Base-by-base conservation (phyloP, 2,888 invertebrate genomes). In the Ametastegia equiseti region DNA sequence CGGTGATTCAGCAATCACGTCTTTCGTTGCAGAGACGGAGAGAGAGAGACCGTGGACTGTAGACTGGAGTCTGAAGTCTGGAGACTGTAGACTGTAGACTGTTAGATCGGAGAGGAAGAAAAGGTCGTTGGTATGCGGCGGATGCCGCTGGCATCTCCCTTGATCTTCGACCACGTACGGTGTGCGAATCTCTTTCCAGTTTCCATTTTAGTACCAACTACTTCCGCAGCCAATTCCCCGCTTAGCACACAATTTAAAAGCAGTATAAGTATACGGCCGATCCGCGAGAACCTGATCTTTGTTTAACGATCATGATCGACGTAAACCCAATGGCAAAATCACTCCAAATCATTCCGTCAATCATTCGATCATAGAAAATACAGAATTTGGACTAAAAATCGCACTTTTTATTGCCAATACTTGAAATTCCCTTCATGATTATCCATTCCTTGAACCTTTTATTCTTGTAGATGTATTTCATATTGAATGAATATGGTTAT, bases 151-250 rank as follows among this genome's bases (percentile, higher is more conserved):
- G 75, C 54, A 36, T 50, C 75, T 75, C 75, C 75, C 75, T 75
- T 75, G 75, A 75, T 75, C 75, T 75, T 75, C 36, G 33, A 23
- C 75, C 75, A 75, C 50, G 75, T 54, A 75, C 75, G 50, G 54
- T 39, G 65, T 23, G 75, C 54, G 75, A 75, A 75, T 36, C 50
- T 75, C 75, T 84, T 84, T 87, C 86, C 86, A 88, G 88, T 88
- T 89, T 88, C 88, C 88, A 89, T 89, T 88, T 86, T 85, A 81
- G 88, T 86, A 80, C 84, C 88, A 87, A 88, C 86, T 86, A 86
- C 86, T 88, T 88, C 88, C 88, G 88, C 80, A 73, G 85, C 30
- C 75, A 36, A 75, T 54, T 54, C 33, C 75, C 39, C 47, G 47
- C 7, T 45, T 47, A 13, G 30, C 27, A 5, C 47, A 71, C 30